phyloP scores from a whole-genome alignment of 1,140 invertebrate genomes.

The Solenopsis fugax region DNA sequence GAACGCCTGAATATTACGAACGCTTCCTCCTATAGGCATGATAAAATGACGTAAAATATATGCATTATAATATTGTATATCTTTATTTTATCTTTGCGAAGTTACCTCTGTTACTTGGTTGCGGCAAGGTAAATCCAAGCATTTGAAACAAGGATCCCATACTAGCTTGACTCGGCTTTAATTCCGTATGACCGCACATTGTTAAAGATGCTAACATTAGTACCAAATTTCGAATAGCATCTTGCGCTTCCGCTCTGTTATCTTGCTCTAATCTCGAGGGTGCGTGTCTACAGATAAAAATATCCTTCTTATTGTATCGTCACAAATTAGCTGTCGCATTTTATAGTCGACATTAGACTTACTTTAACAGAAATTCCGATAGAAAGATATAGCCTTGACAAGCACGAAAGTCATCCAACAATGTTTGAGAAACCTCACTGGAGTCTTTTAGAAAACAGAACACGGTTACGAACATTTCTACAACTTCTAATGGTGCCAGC shows the following conservation, averaged over 20 bases:
- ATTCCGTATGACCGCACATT: slow-evolving; percentile 96
- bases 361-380: slow-evolving; percentile 98
- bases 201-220: slow-evolving; percentile 97
- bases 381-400: slow-evolving; percentile 98
- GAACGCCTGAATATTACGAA: slow-evolving; percentile 98
- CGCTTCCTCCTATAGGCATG: slow-evolving; percentile 88
- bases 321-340: slow-evolving; percentile 5
- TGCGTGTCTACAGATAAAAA: slow-evolving; percentile 81
- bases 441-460: slow-evolving; percentile 99
- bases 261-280: slow-evolving; percentile 92
- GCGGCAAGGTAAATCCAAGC: slow-evolving; percentile 96
- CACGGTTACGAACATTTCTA: slow-evolving; percentile 99
- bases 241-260: slow-evolving; percentile 92
- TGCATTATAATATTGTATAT: neutral
- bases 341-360: slow-evolving; percentile 80
- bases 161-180: slow-evolving; percentile 94
- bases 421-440: slow-evolving; percentile 97
- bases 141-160: slow-evolving; percentile 96
- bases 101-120: slow-evolving; percentile 95
- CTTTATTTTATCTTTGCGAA: slow-evolving; percentile 20
- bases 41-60: neutral
- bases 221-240: slow-evolving; percentile 96
- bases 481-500: slow-evolving; percentile 97
- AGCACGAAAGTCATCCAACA: slow-evolving; percentile 98
- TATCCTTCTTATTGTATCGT: slow-evolving; percentile 15